phyloP scores from a whole-genome alignment of 1,140 invertebrate species.

The Pteromalus puparum region DNA sequence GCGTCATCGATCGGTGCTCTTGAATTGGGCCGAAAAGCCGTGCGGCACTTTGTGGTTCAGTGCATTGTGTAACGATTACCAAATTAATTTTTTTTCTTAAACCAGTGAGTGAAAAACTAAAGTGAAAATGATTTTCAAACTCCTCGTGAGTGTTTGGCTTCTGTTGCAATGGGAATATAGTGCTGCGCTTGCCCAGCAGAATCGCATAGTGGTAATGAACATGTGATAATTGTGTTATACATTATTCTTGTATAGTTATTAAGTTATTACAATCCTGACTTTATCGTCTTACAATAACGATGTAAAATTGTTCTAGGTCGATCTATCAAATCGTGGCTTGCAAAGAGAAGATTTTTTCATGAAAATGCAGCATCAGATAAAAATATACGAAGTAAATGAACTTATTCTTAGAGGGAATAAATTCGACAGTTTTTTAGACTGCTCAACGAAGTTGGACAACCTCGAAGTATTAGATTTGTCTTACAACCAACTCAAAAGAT shows the following conservation, averaged over 20 bases:
- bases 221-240: background rate
- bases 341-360: slow-evolving; percentile 70
- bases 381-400: slow-evolving; percentile 63
- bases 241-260: background rate
- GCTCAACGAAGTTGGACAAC: slow-evolving; percentile 66
- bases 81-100: background rate
- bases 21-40: slow-evolving; percentile 54
- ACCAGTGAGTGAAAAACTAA: background rate
- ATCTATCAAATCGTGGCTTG: slow-evolving; percentile 64
- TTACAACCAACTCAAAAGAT: slow-evolving; percentile 68
- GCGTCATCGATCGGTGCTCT: slow-evolving; percentile 56
- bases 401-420: slow-evolving; percentile 68
- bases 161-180: slow-evolving; percentile 38
- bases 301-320: slow-evolving; percentile 58
- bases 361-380: slow-evolving; percentile 61
- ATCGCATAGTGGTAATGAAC: slow-evolving; percentile 36
- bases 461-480: slow-evolving; percentile 67
- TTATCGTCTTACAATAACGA: background rate
- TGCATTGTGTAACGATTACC: slow-evolving; percentile 5
- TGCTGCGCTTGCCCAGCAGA: slow-evolving; percentile 9
- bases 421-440: slow-evolving; percentile 72
- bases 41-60: slow-evolving; percentile 16
- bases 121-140: slow-evolving; percentile 37
- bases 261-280: background rate
- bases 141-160: slow-evolving; percentile 2